Evolutionary conservation across 1,140 invertebrate genomes (phyloP).

Genomic region (Acromyrmex charruanus): DNA sequence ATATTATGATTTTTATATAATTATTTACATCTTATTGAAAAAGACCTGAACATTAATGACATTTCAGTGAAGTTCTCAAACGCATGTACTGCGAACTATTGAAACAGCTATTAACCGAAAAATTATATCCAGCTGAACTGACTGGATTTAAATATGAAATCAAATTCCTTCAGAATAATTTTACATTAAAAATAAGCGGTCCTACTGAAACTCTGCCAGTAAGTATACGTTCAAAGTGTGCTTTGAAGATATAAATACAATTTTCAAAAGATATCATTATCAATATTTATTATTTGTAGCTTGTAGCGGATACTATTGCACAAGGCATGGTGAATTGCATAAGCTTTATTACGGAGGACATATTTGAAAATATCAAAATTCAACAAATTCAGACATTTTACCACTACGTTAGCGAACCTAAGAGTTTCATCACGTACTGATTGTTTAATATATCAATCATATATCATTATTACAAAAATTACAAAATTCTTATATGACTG

Average conservation of each 20-base stretch:
- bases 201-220: slow-evolving; percentile 93
- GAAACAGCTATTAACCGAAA: slow-evolving; percentile 89
- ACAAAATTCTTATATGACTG: slow-evolving; percentile 31
- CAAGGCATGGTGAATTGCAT: slow-evolving; percentile 88
- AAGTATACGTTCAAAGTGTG: slow-evolving; percentile 73
- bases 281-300: slow-evolving; percentile 81
- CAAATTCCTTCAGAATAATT: slow-evolving; percentile 82
- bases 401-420: slow-evolving; percentile 92
- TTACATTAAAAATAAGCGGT: slow-evolving; percentile 90
- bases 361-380: slow-evolving; percentile 91
- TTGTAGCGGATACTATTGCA: slow-evolving; percentile 89
- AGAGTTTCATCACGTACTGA: slow-evolving; percentile 89
- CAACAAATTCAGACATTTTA: slow-evolving; percentile 88
- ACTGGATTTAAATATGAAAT: slow-evolving; percentile 91
- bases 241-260: neutral
- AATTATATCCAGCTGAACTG: slow-evolving; percentile 92
- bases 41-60: slow-evolving; percentile 28
- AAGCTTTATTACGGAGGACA: slow-evolving; percentile 85
- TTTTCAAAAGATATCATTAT: neutral
- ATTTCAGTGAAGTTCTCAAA: slow-evolving; percentile 87
- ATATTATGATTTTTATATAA: neutral
- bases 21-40: too few species aligned
- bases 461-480: neutral
- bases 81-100: slow-evolving; percentile 89
- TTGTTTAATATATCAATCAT: slow-evolving; percentile 55